phyloP scores from a whole-genome alignment of 2,888 invertebrate species.

The Argyra leucocephala region DNA sequence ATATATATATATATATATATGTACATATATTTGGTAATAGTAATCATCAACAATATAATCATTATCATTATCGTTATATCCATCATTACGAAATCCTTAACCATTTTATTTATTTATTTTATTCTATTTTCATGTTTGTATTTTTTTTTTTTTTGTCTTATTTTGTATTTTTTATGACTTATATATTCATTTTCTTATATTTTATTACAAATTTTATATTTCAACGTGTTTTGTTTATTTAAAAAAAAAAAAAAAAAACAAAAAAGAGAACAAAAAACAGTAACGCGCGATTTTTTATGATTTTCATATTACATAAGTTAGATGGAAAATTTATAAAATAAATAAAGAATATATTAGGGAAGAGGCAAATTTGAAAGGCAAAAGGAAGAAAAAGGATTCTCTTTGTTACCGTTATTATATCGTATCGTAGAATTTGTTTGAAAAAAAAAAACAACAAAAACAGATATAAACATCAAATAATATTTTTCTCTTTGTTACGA shows the following conservation, averaged over 20 bases:
- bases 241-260: background rate
- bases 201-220: background rate
- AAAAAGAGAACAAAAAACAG: too few species aligned
- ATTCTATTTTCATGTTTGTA: background rate
- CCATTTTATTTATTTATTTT: constrained; percentile 6
- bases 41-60: background rate
- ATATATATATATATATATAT: too few species aligned
- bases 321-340: background rate
- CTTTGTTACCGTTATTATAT: background rate
- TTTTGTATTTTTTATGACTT: background rate
- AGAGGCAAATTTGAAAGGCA: background rate
- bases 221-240: background rate
- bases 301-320: background rate
- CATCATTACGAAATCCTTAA: background rate
- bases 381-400: background rate
- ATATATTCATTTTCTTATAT: background rate
- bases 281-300: background rate
- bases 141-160: background rate
- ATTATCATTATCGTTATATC: background rate
- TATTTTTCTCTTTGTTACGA: background rate
- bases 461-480: background rate
- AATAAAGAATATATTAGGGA: background rate
- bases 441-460: background rate
- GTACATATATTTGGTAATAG: background rate
- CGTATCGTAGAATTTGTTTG: background rate